phyloP scores from a whole-genome alignment of 2,113 vertebrate species.

The Mionectes macconnelli region DNA sequence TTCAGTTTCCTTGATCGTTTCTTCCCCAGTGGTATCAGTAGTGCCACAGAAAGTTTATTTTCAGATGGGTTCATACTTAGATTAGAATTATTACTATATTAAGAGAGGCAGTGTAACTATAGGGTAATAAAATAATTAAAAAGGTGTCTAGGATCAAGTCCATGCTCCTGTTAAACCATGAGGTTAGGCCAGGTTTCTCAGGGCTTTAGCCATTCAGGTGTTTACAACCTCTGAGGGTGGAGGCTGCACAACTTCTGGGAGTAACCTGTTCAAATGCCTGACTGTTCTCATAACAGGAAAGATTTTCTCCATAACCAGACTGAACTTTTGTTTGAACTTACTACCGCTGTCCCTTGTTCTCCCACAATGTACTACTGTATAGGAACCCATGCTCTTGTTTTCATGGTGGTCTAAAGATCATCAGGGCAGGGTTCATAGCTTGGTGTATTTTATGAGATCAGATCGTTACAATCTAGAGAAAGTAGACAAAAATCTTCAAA shows the following conservation, averaged over 20 bases:
- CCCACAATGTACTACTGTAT: background rate
- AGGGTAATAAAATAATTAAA: background rate
- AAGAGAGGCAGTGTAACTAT: background rate
- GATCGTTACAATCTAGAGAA: background rate
- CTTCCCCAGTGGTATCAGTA: background rate
- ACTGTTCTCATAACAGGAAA: background rate
- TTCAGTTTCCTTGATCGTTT: background rate
- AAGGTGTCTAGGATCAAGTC: background rate
- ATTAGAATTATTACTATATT: background rate
- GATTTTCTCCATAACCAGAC: background rate
- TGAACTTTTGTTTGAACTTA: background rate
- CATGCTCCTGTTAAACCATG: background rate
- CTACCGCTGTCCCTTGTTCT: background rate
- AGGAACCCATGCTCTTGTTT: background rate
- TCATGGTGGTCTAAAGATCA: background rate
- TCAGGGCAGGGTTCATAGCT: background rate
- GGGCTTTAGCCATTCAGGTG: background rate
- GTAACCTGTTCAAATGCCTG: background rate
- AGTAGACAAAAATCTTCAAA: background rate
- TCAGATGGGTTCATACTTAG: background rate
- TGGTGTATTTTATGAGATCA: background rate
- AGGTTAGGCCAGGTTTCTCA: background rate
- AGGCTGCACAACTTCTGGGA: background rate
- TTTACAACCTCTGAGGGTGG: background rate
- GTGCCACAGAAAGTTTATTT: background rate